Evolutionary conservation across 2,113 vertebrate genomes (phyloP).

Genomic region (Ranitomeya imitator): DNA sequence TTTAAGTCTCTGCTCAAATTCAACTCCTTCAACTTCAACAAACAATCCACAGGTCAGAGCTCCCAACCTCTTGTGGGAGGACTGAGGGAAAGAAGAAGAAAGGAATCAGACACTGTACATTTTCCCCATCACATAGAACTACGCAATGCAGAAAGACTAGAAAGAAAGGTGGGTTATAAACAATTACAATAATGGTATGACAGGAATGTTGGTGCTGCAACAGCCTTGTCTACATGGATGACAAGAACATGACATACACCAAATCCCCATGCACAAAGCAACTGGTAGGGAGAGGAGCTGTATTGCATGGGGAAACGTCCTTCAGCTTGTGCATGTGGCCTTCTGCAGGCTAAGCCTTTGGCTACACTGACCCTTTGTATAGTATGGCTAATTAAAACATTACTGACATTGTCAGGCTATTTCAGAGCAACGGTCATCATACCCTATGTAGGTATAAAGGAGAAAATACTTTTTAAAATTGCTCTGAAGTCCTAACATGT

Average conservation of each 20-base stretch:
- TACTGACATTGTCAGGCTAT: no score
- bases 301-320: neutral
- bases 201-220: neutral
- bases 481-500: no score
- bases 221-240: neutral
- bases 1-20: conserved; percentile 79
- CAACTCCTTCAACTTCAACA: conserved; percentile 84
- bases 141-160: neutral
- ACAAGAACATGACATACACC: neutral
- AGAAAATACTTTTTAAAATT: no score
- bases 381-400: no score
- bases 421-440: no score
- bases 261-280: neutral
- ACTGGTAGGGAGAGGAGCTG: neutral
- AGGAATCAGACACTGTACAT: neutral
- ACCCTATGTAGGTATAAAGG: no score
- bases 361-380: no score
- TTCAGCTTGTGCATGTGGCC: neutral
- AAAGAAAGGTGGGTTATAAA: neutral
- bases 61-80: conserved; percentile 80
- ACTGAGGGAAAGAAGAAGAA: conserved; percentile 68
- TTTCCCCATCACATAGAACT: neutral
- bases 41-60: conserved; percentile 88
- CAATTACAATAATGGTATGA: no score
- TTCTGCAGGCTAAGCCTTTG: neutral